Conservation (phyloP, 2,888 invertebrate genomes). For the Anthoptus insignis region DNA sequence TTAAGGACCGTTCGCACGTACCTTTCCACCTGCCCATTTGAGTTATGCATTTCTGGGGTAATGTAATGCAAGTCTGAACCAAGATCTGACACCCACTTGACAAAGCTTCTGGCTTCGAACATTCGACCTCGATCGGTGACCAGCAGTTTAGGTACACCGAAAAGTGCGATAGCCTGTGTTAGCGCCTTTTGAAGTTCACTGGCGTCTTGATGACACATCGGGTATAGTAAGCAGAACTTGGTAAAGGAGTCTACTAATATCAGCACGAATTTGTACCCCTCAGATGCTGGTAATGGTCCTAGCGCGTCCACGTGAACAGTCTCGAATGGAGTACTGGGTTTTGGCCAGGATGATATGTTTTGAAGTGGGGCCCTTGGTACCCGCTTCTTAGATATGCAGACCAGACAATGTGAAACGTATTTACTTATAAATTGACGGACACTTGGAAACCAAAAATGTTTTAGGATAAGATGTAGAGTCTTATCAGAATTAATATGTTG, state of each 20-base stretch:
- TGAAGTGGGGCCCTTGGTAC: slow-evolving; percentile 41
- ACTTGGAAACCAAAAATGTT: slow-evolving; percentile 21
- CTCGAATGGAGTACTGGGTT: slow-evolving; percentile 43
- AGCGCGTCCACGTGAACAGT: slow-evolving; percentile 37
- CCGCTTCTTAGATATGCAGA: slow-evolving; percentile 40
- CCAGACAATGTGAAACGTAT: slow-evolving; percentile 6
- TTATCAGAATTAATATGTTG: slow-evolving; percentile 25
- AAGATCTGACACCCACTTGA: slow-evolving; percentile 20
- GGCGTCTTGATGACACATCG: slow-evolving; percentile 46
- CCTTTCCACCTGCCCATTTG: slow-evolving; percentile 39
- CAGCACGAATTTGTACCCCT: slow-evolving; percentile 24
- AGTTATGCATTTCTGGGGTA: slow-evolving; percentile 48
- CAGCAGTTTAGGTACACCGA: slow-evolving; percentile 44
- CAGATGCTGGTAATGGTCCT: slow-evolving; percentile 4
- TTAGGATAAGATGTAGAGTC: slow-evolving; percentile 7
- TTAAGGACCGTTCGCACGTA: slow-evolving; percentile 37
- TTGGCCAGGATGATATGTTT: slow-evolving; percentile 45
- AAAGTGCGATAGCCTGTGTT: slow-evolving; percentile 38
- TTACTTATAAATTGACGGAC: slow-evolving; percentile 14
- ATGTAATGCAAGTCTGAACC: slow-evolving; percentile 44
- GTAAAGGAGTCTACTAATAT: slow-evolving; percentile 47
- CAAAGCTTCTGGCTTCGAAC: slow-evolving; percentile 41
- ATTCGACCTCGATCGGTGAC: slow-evolving; percentile 45
- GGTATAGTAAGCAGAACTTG: slow-evolving; percentile 45
- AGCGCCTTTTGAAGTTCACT: slow-evolving; percentile 40